phyloP scores from a whole-genome alignment of 2,797 vertebrate species.

The Emydoidea blandingii region DNA sequence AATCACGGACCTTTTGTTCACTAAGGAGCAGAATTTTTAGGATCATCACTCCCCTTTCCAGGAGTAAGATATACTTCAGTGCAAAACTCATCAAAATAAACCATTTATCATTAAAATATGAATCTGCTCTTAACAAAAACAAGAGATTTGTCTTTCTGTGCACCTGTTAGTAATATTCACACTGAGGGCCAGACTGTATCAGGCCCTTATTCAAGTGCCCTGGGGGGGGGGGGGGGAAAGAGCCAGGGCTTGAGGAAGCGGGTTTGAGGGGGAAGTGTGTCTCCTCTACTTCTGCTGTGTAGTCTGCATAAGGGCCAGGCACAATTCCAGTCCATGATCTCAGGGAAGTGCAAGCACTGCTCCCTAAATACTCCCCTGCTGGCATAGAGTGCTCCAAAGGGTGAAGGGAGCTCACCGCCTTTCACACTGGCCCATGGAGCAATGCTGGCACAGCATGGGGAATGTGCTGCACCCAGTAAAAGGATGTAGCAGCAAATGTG shows the following conservation, averaged over 20 bases:
- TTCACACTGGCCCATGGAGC: not conserved
- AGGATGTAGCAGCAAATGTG: not conserved
- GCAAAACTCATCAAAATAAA: slow-evolving; percentile 49
- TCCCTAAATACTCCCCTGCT: not conserved
- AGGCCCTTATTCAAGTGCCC: not conserved
- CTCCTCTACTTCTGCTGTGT: not conserved
- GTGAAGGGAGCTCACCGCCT: not conserved
- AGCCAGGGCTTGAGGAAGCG: not conserved
- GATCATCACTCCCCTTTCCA: slow-evolving; percentile 50
- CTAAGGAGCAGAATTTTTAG: slow-evolving; percentile 58
- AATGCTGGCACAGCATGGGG: not conserved
- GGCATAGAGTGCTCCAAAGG: not conserved
- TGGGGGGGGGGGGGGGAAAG: not conserved
- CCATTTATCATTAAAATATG: slow-evolving; percentile 56
- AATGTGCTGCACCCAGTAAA: not conserved
- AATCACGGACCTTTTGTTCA: slow-evolving; percentile 58
- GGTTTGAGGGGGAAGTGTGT: not conserved
- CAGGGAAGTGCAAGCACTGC: not conserved
- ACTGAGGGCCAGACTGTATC: not conserved
- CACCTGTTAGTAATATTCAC: not conserved
- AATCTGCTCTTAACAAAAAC: slow-evolving; percentile 5
- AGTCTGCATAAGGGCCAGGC: not conserved
- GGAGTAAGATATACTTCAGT: not conserved
- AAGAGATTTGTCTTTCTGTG: not conserved
- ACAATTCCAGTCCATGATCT: not conserved